Conservation (phyloP, 2,888 invertebrate species). For the Tachina fera region DNA sequence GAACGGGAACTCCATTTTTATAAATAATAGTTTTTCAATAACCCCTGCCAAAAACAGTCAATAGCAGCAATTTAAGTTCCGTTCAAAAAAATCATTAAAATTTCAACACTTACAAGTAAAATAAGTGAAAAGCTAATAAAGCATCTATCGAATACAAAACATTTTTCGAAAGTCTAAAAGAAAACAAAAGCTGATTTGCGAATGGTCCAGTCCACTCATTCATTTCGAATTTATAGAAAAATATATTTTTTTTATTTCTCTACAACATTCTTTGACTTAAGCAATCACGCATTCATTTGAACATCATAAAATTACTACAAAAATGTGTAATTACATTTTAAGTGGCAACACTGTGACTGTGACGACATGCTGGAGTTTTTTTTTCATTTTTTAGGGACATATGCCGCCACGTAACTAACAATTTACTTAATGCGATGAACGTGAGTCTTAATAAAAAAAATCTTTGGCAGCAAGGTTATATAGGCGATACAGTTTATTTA, state of each 20-base stretch:
- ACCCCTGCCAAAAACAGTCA: no score
- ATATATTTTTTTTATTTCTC: neutral
- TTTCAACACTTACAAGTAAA: no score
- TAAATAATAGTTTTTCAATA: no score
- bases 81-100: no score
- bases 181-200: neutral
- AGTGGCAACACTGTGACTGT: conserved; percentile 62
- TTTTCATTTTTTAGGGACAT: conserved; percentile 18
- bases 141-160: no score
- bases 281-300: conserved; percentile 30
- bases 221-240: neutral
- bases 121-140: no score
- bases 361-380: conserved; percentile 47
- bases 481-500: conserved; percentile 49
- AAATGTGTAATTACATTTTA: conserved; percentile 55
- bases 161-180: no score
- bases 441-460: conserved; percentile 79
- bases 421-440: conserved; percentile 82
- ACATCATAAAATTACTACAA: conserved; percentile 51
- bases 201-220: neutral
- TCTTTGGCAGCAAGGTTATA: conserved; percentile 56
- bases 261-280: conserved; percentile 16
- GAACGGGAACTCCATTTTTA: no score
- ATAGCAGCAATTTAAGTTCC: no score
- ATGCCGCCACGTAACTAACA: conserved; percentile 79